Evolutionary conservation across 2,113 vertebrate species (phyloP), one percentile per base, ranked within the genome.

Genomic region (Pyrgilauda ruficollis): DNA sequence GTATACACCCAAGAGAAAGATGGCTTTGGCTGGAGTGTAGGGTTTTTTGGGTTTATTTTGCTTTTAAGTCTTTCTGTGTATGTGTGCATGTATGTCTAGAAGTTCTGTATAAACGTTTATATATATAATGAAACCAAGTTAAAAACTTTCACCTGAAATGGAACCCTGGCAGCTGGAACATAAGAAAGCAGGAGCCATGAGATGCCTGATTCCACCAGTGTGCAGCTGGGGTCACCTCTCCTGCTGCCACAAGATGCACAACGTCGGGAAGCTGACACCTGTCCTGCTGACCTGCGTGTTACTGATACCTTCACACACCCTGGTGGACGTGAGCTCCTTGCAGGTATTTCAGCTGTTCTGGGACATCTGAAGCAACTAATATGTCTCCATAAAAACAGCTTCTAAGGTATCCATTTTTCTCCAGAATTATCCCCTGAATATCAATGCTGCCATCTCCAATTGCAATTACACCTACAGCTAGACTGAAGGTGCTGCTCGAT

Each of bases 191-290:
- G 61, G 61, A 49, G n/a, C 53, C 8, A 23, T 12, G 41, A 73
- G 47, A 18, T 82, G n/a, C 11, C 22, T 28, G 41, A 5, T 72
- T 74, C 10, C 47, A 87, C 11, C 15, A 49, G 8, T 3, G 6
- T 16, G 10, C 23, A 52, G 28, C 4, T 23, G 30, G 41, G 13
- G 24, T 64, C 61, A 55, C 28, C 30, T 82, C 30, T 55, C 44
- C 33, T 74, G 24, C 26, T 70, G 27, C 78, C 6, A 1, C 39
- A 30, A 63, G 39, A 19, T 0, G 0, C 22, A 4, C 53, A 22
- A 0, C 16, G 41, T 63, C 49, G 76, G 70, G 64, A 92, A 72
- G 31, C 39, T 52, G 69, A 72, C 8, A 41, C 15, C 18, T 52
- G 20, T 33, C 30, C 72, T 84, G 37, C 84, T 53, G 61, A 64